Conservation (phyloP, 2,797 vertebrate genomes). For the Rhynchonycteris naso region DNA sequence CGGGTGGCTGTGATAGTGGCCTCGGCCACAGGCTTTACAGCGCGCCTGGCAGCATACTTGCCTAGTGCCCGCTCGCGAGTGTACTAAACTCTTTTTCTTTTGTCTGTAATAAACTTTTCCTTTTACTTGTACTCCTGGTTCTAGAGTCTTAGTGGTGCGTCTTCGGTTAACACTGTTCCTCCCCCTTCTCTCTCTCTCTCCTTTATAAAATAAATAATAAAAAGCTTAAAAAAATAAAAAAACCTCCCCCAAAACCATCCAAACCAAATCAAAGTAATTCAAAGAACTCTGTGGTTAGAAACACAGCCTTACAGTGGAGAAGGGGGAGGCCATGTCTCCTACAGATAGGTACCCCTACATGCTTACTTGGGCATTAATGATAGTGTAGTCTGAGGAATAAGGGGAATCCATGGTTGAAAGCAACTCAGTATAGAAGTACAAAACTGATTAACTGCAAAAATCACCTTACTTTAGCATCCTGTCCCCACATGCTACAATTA, state of each 20-base stretch:
- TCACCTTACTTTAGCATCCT: background rate
- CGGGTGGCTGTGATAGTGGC: no score
- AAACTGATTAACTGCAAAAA: background rate
- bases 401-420: background rate
- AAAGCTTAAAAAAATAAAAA: no score
- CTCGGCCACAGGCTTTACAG: no score
- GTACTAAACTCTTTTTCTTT: no score
- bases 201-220: no score
- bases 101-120: no score
- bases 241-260: background rate
- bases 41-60: no score
- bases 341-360: background rate
- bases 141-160: no score
- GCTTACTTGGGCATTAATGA: background rate
- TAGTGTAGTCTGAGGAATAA: background rate
- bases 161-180: no score
- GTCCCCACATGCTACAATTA: background rate
- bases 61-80: no score
- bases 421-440: background rate
- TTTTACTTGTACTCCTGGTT: no score
- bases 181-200: no score
- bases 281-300: background rate
- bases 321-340: background rate
- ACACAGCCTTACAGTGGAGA: background rate
- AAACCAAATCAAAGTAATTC: background rate